phyloP scores from a whole-genome alignment of 2,113 vertebrate species.

The Lontra canadensis region DNA sequence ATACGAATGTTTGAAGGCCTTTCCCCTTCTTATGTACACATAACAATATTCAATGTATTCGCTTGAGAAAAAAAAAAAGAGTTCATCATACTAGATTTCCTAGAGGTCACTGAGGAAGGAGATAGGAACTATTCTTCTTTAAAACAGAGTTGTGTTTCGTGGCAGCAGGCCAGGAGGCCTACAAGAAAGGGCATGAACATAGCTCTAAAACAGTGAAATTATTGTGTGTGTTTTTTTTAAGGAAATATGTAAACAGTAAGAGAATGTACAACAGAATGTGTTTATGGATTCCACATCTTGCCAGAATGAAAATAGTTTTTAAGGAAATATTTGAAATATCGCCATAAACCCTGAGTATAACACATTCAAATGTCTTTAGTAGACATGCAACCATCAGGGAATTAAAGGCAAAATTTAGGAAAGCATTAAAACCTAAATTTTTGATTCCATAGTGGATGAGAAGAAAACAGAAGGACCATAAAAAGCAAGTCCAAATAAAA shows the following conservation, averaged over 20 bases:
- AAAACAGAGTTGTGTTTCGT: not conserved
- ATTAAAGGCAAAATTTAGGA: not conserved
- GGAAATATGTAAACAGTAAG: constrained; percentile 28
- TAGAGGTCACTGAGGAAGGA: not conserved
- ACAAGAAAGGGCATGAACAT: not conserved
- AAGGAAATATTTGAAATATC: not conserved
- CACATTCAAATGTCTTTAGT: not conserved
- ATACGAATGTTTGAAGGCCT: fast-evolving
- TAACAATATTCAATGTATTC: not conserved
- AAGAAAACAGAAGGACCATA: not conserved
- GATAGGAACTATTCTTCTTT: not conserved
- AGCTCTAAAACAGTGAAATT: constrained; percentile 1
- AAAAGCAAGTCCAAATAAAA: not conserved
- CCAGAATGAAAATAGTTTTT: constrained; percentile 20
- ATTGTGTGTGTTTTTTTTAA: not conserved
- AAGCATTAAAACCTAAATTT: not conserved
- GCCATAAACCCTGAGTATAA: not conserved
- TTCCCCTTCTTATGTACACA: not conserved
- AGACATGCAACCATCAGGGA: not conserved
- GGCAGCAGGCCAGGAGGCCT: not conserved
- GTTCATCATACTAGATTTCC: not conserved
- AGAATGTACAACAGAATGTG: not conserved
- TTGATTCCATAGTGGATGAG: not conserved
- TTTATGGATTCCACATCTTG: not conserved
- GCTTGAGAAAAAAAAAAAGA: not conserved